A percentile compares a stretch with the other conserved stretches of the same genome.
Evolutionary conservation across 2,888 invertebrate genomes (phyloP).

Genomic region (Caenorhabditis wallacei): DNA sequence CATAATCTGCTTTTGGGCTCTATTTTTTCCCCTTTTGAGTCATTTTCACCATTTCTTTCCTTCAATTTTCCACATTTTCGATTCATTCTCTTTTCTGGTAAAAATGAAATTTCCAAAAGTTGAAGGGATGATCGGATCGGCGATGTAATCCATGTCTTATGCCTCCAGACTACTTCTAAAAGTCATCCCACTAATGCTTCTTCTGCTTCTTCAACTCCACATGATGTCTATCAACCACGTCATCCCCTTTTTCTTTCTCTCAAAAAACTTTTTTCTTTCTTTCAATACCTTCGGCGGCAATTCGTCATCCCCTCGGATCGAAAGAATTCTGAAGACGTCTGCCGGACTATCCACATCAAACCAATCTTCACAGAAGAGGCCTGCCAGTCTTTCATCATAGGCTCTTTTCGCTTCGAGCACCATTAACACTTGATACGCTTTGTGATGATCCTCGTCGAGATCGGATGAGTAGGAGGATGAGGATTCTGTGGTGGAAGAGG

Average conservation of each 20-base stretch:
- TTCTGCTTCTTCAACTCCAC: not conserved
- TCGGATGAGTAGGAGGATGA: conserved; percentile 1
- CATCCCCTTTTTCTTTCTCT: not conserved
- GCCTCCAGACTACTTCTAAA: conserved; percentile 23
- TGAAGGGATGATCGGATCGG: not conserved
- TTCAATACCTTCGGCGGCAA: conserved; percentile 56
- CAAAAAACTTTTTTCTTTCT: no score
- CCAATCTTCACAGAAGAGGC: conserved; percentile 67
- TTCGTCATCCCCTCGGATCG: conserved; percentile 11
- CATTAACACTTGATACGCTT: conserved; percentile 61
- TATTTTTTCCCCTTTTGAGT: no score
- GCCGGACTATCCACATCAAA: conserved; percentile 71
- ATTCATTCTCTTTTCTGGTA: no score
- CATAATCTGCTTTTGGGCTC: no score
- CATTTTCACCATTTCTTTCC: no score
- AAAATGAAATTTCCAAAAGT: no score
- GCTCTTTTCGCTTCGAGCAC: conserved; percentile 69
- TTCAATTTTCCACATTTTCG: no score
- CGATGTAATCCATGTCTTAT: not conserved
- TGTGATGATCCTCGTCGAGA: conserved; percentile 52
- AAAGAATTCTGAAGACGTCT: conserved; percentile 58
- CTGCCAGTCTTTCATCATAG: conserved; percentile 70
- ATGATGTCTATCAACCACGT: not conserved
- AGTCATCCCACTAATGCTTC: conserved; percentile 21
- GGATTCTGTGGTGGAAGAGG: conserved; percentile 14